Conservation (phyloP, 2,888 invertebrate species). For the Tipula unca region DNA sequence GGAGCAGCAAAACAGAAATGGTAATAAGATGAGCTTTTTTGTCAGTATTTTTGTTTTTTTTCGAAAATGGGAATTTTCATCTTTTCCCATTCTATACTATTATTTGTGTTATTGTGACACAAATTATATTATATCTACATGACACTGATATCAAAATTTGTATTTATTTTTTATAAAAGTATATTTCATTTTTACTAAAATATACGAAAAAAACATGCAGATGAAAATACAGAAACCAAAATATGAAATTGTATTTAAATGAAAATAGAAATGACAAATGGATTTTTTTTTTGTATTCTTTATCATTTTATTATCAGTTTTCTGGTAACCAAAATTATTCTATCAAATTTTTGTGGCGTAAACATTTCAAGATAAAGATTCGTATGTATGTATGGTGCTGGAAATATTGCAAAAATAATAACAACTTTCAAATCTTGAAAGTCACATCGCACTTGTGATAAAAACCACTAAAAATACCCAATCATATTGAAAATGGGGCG, state of each 20-base stretch:
- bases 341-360: not conserved
- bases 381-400: not conserved
- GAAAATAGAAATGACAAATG: slow-evolving; percentile 8
- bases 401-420: too few species aligned
- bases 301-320: not conserved
- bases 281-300: not conserved
- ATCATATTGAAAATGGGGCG: too few species aligned
- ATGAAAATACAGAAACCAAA: not conserved
- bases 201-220: not conserved
- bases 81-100: not conserved
- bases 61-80: not conserved
- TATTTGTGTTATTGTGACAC: not conserved
- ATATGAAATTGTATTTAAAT: not conserved
- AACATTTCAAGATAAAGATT: not conserved
- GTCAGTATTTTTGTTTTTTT: not conserved
- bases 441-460: not conserved
- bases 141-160: not conserved
- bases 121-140: not conserved
- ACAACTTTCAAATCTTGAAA: too few species aligned
- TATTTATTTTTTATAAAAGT: not conserved
- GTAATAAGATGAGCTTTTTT: not conserved
- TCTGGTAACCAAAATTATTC: not conserved
- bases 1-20: not conserved
- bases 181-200: not conserved
- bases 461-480: too few species aligned